Base-by-base conservation (phyloP, 2,113 vertebrate genomes). In the Apeltes quadracus region DNA sequence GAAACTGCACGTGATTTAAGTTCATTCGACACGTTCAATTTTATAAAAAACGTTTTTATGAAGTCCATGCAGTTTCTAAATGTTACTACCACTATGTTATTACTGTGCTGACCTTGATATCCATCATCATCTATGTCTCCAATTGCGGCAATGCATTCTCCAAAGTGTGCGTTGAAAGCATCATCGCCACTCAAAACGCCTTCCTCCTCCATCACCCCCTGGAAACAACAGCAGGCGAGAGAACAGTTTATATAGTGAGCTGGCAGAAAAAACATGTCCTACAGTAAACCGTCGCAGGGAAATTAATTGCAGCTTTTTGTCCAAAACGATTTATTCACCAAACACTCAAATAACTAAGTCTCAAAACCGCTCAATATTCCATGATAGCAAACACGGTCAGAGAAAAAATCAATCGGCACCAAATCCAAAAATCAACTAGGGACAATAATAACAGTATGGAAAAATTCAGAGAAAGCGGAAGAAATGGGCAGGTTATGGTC, bases 41-140 rank as follows among this genome's bases (percentile, higher is more conserved):
- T n/a, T n/a, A n/a, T 32, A 9, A 51, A 46, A 27, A 44, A 25
- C 1, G 1, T 9, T 15, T 55, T 48, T 29, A 34, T 23, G 3
- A 48, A 27, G 14, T 38, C 18, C 4, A n/a, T 18, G 7, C 4
- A 29, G 8, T 23, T 51, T 23, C 10, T 18, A 43, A 54, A 48
- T n/a, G 1, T 48, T 48, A 48, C 44, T 10, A 51, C 48, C 2
- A 51, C 48, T 25, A 23, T 62, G 56, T 34, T 11, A 29, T 32
- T 55, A 32, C 7, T 61, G 44, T 2, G 90, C 95, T 72, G 10
- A 98, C 98, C 98, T 94, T 95, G 93, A 79, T 95, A 99, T 20
- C 97, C 96, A 3, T 99, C 97, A 0, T 98, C 96, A 29, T 99
- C 98, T 0, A 99, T 93, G 87, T 99, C 97, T 0, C 95, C 96